Evolutionary conservation across 2,797 vertebrate genomes (phyloP).

Genomic region (Diplodus puntazzo): DNA sequence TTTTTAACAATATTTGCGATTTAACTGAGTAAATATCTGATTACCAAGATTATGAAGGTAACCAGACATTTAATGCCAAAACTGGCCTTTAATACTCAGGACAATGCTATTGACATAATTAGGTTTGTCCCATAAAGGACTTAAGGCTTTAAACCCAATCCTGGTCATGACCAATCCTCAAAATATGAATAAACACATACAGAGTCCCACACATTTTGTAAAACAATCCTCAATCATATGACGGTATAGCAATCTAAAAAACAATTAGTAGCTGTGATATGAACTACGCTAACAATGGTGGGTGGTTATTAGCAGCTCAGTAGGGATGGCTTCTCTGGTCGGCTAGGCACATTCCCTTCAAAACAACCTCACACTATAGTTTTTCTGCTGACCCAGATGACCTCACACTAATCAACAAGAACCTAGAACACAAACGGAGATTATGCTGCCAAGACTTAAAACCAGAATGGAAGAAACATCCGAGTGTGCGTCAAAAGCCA

Average conservation of each 20-base stretch:
- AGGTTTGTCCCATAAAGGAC: not conserved
- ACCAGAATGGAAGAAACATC: conserved; percentile 2
- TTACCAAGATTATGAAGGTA: not conserved
- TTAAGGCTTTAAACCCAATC: not conserved
- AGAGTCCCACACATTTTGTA: not conserved
- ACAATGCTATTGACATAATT: not conserved
- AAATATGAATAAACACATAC: not conserved
- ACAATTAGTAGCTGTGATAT: conserved; percentile 6
- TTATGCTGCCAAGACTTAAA: conserved; percentile 54
- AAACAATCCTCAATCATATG: not conserved
- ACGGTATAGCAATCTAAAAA: not conserved
- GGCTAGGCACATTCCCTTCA: conserved; percentile 36
- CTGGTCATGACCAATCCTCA: too few relatives aligned
- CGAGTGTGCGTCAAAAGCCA: conserved; percentile 5
- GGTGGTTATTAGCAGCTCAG: conserved; percentile 48
- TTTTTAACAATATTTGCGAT: too few relatives aligned
- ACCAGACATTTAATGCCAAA: not conserved
- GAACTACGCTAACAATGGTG: conserved; percentile 27
- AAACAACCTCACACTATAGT: conserved; percentile 37
- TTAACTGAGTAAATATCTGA: not conserved
- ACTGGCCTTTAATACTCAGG: not conserved
- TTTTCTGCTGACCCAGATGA: conserved; percentile 31
- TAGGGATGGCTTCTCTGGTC: conserved; percentile 29
- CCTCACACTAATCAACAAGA: conserved; percentile 56
- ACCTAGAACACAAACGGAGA: conserved; percentile 20